phyloP scores from a whole-genome alignment of 2,888 invertebrate genomes.

The Diachrysia chrysitis region DNA sequence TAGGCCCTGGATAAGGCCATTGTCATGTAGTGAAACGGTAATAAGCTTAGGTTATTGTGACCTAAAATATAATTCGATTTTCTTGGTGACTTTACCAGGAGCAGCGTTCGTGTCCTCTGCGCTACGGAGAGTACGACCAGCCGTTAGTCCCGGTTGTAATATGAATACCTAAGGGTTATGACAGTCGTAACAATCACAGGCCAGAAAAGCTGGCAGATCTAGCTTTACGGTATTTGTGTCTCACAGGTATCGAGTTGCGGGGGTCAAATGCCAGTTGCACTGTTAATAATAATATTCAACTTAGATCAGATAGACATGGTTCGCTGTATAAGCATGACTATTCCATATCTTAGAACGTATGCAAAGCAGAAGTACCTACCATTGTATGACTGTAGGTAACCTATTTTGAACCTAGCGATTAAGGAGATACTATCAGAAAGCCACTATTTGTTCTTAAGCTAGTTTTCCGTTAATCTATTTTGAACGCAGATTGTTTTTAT shows the following conservation, averaged over 20 bases:
- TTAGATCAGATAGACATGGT: not conserved
- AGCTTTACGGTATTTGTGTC: conserved; percentile 1
- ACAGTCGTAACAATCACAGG: not conserved
- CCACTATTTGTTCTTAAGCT: not conserved
- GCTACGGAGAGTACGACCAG: not conserved
- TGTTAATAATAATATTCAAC: conserved; percentile 1
- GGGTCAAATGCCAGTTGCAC: conserved; percentile 6
- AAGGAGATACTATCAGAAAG: not conserved
- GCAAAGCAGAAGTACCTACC: not conserved
- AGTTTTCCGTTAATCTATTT: not conserved
- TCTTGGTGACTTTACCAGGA: not conserved
- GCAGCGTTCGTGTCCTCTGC: not conserved
- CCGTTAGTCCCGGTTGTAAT: conserved; percentile 1
- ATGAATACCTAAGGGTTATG: conserved; percentile 8
- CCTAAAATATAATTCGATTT: not conserved
- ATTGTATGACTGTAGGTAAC: not conserved
- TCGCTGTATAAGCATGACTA: not conserved
- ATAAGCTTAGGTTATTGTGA: not conserved
- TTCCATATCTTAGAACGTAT: not conserved
- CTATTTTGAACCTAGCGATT: not conserved
- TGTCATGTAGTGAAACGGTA: not conserved
- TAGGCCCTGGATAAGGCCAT: conserved; percentile 4
- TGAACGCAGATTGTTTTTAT: not conserved
- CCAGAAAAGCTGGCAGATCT: conserved; percentile 1
- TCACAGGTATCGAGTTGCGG: conserved; percentile 7